Conservation (phyloP, 2,888 invertebrate species). For the Cosmia trapezina region DNA sequence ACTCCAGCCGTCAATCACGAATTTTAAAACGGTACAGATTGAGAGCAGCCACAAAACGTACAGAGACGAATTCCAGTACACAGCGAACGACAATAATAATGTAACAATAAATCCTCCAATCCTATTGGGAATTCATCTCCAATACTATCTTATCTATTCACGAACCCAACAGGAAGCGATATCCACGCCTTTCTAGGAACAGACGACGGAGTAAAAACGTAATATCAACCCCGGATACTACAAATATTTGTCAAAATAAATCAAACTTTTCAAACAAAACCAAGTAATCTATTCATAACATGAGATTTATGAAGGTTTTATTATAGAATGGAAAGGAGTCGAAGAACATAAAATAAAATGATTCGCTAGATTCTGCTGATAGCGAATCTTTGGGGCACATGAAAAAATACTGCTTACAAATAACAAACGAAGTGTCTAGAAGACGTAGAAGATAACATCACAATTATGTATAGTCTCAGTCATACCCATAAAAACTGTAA, state of each 20-base stretch:
- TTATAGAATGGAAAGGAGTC: conserved; percentile 53
- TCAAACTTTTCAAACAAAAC: conserved; percentile 42
- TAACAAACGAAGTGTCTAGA: conserved; percentile 50
- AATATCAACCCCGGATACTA: conserved; percentile 30
- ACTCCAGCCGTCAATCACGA: conserved; percentile 59
- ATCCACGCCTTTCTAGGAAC: conserved; percentile 52
- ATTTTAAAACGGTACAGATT: conserved; percentile 59
- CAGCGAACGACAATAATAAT: conserved; percentile 16
- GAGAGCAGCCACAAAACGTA: conserved; percentile 39
- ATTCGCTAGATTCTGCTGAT: conserved; percentile 57
- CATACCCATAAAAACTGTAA: conserved; percentile 38
- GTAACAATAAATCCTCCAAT: conserved; percentile 14
- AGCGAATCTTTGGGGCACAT: conserved; percentile 53
- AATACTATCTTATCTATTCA: conserved; percentile 48
- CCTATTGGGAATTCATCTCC: conserved; percentile 25
- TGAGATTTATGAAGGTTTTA: conserved; percentile 61
- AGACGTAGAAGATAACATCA: conserved; percentile 52
- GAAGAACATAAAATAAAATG: conserved; percentile 61
- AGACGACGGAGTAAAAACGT: conserved; percentile 43
- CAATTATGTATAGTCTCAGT: conserved; percentile 31
- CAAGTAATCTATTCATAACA: conserved; percentile 45
- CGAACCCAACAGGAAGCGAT: conserved; percentile 51
- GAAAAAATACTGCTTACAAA: conserved; percentile 60
- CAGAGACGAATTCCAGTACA: conserved; percentile 33
- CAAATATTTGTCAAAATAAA: conserved; percentile 55